A percentile compares a stretch with the other conserved stretches of the same genome.
Conservation (phyloP, 1,140 invertebrate species). For the Drosophila kurseongensis region DNA sequence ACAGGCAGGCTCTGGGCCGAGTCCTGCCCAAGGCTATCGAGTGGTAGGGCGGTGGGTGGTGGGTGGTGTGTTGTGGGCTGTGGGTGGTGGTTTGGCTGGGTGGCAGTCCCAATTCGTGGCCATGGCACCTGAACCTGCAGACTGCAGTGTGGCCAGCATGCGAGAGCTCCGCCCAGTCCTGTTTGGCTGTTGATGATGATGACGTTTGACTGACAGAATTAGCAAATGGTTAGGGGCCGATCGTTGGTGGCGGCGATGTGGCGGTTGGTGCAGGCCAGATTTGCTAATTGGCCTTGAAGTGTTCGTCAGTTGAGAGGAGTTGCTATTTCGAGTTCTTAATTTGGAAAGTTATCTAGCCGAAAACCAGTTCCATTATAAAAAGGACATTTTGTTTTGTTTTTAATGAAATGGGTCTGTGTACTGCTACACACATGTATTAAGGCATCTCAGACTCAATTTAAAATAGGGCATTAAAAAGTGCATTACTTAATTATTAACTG, state of each 20-base stretch:
- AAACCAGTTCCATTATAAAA: background rate
- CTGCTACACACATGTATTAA: too few species aligned
- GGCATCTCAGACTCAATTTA: background rate
- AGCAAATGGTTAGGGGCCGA: conserved; percentile 50
- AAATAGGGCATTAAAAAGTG: background rate
- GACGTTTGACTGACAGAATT: conserved; percentile 76
- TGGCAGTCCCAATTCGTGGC: conserved; percentile 29
- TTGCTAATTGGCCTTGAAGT: conserved; percentile 70
- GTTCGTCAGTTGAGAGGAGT: conserved; percentile 12
- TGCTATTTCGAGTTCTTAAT: conserved; percentile 27
- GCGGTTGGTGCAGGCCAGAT: conserved; percentile 20
- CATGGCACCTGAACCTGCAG: conserved; percentile 48
- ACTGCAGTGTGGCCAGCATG: conserved; percentile 25
- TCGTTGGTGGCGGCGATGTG: conserved; percentile 2
- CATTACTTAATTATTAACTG: too few species aligned
- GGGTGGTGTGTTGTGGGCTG: background rate
- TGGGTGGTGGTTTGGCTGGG: background rate
- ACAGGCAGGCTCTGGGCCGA: conserved; percentile 35
- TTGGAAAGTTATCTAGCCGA: conserved; percentile 2
- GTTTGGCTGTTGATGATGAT: conserved; percentile 52
- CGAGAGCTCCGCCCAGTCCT: conserved; percentile 29
- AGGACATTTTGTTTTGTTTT: background rate
- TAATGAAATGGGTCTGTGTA: too few species aligned
- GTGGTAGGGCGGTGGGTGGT: conserved; percentile 24
- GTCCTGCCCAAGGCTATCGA: conserved; percentile 38